Conservation (phyloP, 1,140 invertebrate species). For the Platyura marginata region DNA sequence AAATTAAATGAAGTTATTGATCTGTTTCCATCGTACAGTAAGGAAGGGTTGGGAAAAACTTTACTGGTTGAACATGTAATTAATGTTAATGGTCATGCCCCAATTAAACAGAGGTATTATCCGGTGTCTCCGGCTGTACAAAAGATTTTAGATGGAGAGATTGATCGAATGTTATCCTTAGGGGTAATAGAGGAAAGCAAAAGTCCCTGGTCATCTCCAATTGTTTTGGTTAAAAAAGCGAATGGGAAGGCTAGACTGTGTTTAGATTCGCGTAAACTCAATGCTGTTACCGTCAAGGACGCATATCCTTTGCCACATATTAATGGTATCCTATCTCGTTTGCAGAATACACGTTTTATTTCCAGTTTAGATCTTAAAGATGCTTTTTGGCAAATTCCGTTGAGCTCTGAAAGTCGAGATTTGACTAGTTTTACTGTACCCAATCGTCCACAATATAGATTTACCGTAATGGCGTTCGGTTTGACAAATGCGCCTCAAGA, state of each 20-base stretch:
- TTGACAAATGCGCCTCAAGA: conserved; percentile 25
- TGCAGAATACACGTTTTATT: conserved; percentile 8
- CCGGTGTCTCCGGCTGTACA: conserved; percentile 11
- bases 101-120: conserved; percentile 11
- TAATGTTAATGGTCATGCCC: conserved; percentile 8
- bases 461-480: conserved; percentile 23
- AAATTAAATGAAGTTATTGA: too few relatives aligned
- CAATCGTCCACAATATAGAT: conserved; percentile 15
- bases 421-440: conserved; percentile 28
- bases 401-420: conserved; percentile 9
- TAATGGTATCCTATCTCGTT: conserved; percentile 4
- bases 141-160: conserved; percentile 8
- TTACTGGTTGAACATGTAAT: conserved; percentile 10
- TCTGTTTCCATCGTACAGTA: too few relatives aligned
- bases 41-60: conserved; percentile 12
- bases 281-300: conserved; percentile 12
- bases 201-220: conserved; percentile 12
- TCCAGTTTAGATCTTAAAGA: conserved; percentile 17
- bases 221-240: conserved; percentile 13
- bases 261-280: conserved; percentile 14
- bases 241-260: conserved; percentile 12
- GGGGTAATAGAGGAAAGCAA: conserved; percentile 10
- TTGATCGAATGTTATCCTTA: conserved; percentile 11
- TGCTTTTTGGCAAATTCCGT: conserved; percentile 19
- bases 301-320: conserved; percentile 13